phyloP scores from a whole-genome alignment of 2,113 vertebrate genomes.

The Phylloscopus trochilus region DNA sequence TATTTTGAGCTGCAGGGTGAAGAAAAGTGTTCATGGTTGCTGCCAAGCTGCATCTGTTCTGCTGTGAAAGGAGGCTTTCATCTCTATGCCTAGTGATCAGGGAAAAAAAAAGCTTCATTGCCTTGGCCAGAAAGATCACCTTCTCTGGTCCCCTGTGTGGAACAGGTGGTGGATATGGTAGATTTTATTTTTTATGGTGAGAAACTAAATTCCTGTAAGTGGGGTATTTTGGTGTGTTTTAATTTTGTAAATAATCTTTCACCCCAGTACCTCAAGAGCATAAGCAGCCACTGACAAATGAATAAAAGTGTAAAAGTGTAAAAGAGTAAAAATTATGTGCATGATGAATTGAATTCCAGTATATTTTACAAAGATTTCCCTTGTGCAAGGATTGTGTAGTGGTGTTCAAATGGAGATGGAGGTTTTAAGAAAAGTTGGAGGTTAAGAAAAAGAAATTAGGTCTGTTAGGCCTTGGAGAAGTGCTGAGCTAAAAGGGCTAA shows the following conservation, averaged over 20 bases:
- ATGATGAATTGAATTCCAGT: not conserved
- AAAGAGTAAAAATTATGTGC: not conserved
- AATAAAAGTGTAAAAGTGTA: not conserved
- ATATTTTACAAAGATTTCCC: not conserved
- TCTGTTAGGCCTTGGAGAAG: not conserved
- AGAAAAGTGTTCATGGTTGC: not conserved
- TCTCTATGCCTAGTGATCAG: not conserved
- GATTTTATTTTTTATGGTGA: not conserved
- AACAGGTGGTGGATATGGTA: not conserved
- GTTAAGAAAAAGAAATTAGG: not conserved
- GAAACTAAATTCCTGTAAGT: not conserved
- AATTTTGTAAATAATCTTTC: not conserved
- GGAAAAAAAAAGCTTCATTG: not conserved
- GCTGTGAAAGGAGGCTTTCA: not conserved
- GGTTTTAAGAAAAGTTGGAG: not conserved
- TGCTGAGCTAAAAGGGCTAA: not conserved
- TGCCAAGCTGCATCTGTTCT: not conserved
- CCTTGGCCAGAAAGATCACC: not conserved
- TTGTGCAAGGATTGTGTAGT: not conserved
- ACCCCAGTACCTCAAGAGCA: not conserved
- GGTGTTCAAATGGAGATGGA: not conserved
- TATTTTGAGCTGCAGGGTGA: not conserved
- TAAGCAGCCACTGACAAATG: not conserved
- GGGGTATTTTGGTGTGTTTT: not conserved
- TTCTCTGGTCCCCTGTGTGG: not conserved